A percentile compares a stretch with the other conserved stretches of the same genome.
Evolutionary conservation across 2,113 vertebrate genomes (phyloP).

Genomic region (Lagopus muta): DNA sequence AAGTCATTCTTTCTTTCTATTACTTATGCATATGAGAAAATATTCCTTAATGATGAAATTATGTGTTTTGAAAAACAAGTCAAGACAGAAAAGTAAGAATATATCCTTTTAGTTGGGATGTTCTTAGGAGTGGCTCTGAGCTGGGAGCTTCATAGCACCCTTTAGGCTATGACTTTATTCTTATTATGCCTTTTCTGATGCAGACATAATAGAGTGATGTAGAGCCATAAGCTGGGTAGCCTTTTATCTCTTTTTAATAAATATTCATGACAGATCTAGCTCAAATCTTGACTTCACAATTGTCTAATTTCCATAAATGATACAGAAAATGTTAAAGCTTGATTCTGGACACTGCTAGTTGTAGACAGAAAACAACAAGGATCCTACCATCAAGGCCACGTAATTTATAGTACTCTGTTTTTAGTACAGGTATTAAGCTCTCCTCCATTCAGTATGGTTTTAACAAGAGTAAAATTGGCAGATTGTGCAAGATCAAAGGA

Average conservation of each 20-base stretch:
- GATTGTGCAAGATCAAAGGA: neutral
- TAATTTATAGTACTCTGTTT: neutral
- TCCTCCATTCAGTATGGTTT: neutral
- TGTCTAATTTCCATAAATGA: neutral
- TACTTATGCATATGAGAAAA: neutral
- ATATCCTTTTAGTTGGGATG: neutral
- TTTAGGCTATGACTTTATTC: neutral
- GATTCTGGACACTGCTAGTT: neutral
- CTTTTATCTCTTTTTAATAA: neutral
- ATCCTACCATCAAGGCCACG: neutral
- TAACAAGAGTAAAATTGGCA: neutral
- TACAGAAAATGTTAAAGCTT: neutral
- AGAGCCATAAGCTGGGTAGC: neutral
- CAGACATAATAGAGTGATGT: neutral
- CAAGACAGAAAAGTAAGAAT: neutral
- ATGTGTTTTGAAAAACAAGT: neutral
- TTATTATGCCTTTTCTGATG: neutral
- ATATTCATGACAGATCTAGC: neutral
- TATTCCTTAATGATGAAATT: neutral
- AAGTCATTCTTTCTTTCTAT: neutral
- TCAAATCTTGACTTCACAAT: neutral
- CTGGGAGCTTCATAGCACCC: neutral
- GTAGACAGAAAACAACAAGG: neutral
- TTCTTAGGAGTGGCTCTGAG: neutral
- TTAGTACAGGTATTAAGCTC: neutral